Evolutionary conservation across 2,888 invertebrate species (phyloP).

Genomic region (Tromatobia lineatoria): DNA sequence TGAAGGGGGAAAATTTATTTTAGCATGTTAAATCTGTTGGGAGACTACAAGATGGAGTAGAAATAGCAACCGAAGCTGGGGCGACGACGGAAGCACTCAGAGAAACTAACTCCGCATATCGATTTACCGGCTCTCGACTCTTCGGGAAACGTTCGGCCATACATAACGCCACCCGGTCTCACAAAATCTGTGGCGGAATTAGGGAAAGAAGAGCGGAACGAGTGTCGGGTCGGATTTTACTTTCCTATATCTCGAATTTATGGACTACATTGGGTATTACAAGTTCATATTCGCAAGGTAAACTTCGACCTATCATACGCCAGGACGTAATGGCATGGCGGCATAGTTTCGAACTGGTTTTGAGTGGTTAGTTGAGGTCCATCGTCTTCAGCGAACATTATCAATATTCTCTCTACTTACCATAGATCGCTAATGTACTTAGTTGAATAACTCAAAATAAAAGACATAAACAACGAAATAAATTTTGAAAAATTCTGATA

Average conservation of each 20-base stretch:
- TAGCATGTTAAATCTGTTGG: conserved; percentile 21
- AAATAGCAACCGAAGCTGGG: conserved; percentile 3
- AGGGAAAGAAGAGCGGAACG: not conserved
- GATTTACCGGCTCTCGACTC: conserved; percentile 8
- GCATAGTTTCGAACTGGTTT: conserved; percentile 7
- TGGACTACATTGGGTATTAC: not conserved
- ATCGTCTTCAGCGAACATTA: conserved; percentile 13
- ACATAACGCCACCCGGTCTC: not conserved
- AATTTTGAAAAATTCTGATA: too few species aligned
- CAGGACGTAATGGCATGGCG: not conserved
- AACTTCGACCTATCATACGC: not conserved
- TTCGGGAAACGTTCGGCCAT: conserved; percentile 15
- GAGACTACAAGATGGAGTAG: conserved; percentile 11
- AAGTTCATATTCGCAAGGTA: not conserved
- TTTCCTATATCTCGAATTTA: not conserved
- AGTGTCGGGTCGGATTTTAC: not conserved
- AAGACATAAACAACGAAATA: too few species aligned
- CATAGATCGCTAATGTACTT: not conserved
- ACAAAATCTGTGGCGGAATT: conserved; percentile 10
- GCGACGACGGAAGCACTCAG: conserved; percentile 25
- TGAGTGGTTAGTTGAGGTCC: conserved; percentile 4
- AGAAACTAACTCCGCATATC: conserved; percentile 24
- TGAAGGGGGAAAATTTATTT: conserved; percentile 16
- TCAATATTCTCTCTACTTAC: conserved; percentile 8
- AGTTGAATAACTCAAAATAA: too few species aligned